These are phyloP conservation scores for Poecilia latipinna DNA, from an alignment of 2,113 vertebrate species.

Conservation along the genomic window DNA sequence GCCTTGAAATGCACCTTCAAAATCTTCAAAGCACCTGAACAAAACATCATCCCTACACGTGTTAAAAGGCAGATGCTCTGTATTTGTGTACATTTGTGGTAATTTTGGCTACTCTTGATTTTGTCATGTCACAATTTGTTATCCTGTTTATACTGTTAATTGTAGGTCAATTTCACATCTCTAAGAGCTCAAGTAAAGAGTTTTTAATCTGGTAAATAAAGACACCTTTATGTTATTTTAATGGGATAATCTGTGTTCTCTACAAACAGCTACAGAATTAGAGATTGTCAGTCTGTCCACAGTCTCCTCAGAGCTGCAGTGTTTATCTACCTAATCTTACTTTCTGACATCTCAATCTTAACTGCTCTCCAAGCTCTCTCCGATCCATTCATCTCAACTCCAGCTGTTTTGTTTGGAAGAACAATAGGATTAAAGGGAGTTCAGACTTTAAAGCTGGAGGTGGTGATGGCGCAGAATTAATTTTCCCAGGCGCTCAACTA, in stretches of 20 bases:
- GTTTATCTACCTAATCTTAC: conserved; percentile 37
- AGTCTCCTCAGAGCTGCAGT: not conserved
- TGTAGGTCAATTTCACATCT: not conserved
- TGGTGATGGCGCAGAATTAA: conserved; percentile 67
- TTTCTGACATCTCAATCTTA: conserved; percentile 32
- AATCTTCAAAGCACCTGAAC: not conserved
- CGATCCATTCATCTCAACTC: conserved; percentile 14
- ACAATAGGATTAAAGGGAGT: conserved; percentile 72
- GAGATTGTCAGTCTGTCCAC: conserved; percentile 10
- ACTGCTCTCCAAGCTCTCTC: conserved; percentile 9
- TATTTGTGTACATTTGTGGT: not conserved
- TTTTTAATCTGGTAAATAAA: conserved; percentile 38
- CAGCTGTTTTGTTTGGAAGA: conserved; percentile 46
- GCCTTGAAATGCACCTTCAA: not conserved
- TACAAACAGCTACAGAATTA: conserved; percentile 16
- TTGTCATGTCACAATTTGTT: not conserved
- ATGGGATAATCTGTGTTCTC: conserved; percentile 23
- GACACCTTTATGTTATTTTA: conserved; percentile 43
- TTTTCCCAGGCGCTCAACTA: conserved; percentile 90
- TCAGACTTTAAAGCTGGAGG: conserved; percentile 57
- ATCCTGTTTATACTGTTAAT: not conserved
- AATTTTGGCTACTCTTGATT: not conserved
- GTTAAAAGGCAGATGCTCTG: no score
- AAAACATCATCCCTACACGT: no score
- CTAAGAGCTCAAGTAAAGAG: conserved; percentile 22